A percentile compares a stretch with the other conserved stretches of the same genome.
Conservation (phyloP, 2,888 invertebrate species). For the Apamea epomidion region DNA sequence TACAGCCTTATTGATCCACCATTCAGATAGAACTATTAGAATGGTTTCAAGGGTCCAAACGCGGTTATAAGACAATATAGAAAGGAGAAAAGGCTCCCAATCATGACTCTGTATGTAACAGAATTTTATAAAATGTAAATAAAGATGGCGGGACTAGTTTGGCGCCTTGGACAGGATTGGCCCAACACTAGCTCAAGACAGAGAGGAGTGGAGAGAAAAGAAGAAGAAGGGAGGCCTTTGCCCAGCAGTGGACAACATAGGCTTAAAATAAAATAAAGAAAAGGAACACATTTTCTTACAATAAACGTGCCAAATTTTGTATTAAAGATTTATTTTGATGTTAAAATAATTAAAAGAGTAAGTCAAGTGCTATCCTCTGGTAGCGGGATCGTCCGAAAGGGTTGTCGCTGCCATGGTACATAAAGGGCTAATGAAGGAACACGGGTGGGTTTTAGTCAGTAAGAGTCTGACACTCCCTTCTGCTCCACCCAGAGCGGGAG, state of each 20-base stretch:
- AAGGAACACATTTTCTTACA: neutral
- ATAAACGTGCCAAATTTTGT: conserved; percentile 1
- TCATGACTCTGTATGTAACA: neutral
- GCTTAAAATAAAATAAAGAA: neutral
- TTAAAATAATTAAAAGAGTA: conserved; percentile 19
- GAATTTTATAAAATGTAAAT: neutral
- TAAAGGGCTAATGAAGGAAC: too few species aligned
- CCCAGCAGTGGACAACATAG: neutral
- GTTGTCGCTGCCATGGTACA: too few species aligned
- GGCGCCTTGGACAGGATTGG: neutral
- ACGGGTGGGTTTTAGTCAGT: too few species aligned
- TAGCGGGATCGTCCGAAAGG: too few species aligned
- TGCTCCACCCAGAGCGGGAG: too few species aligned
- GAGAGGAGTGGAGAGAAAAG: too few species aligned
- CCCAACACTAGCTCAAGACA: neutral
- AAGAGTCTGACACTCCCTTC: too few species aligned
- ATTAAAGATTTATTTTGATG: neutral
- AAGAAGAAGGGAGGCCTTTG: too few species aligned
- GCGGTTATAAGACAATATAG: neutral
- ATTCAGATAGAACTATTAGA: neutral
- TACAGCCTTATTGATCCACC: neutral
- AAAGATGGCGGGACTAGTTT: neutral
- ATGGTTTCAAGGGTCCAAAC: neutral
- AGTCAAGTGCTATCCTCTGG: conserved; percentile 8
- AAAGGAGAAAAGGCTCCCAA: neutral